Evolutionary conservation across 1,140 invertebrate genomes (phyloP).

Genomic region (Ditylenchus dipsaci): DNA sequence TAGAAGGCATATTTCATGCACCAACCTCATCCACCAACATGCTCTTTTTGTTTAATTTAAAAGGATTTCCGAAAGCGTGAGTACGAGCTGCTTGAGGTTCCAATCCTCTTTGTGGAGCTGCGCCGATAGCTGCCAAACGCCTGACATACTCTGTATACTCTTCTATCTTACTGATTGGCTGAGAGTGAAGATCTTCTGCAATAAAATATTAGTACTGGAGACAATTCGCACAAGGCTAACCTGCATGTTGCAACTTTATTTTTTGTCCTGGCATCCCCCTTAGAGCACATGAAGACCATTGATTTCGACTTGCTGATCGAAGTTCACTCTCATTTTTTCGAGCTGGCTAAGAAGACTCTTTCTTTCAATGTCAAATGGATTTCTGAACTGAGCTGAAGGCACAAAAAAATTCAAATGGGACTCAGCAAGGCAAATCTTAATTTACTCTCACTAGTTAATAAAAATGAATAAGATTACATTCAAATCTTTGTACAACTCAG

Average conservation of each 20-base stretch:
- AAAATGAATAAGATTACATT: conserved; percentile 9
- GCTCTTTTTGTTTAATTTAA: conserved; percentile 54
- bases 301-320: conserved; percentile 75
- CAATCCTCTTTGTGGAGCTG: conserved; percentile 46
- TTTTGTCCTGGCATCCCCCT: conserved; percentile 47
- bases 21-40: conserved; percentile 49
- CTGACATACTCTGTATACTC: conserved; percentile 52
- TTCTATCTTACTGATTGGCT: conserved; percentile 50
- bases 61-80: conserved; percentile 57
- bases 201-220: neutral
- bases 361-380: conserved; percentile 89
- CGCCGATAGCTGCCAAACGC: conserved; percentile 38
- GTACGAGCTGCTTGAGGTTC: conserved; percentile 34
- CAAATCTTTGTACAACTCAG: conserved; percentile 1
- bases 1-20: neutral
- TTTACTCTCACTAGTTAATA: conserved; percentile 55
- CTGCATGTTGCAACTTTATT: conserved; percentile 73
- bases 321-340: conserved; percentile 86
- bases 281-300: conserved; percentile 62
- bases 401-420: conserved; percentile 10
- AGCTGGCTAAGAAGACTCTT: conserved; percentile 83
- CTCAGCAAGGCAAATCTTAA: neutral
- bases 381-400: conserved; percentile 72
- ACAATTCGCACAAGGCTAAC: conserved; percentile 50
- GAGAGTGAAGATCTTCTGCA: conserved; percentile 53